Conservation (phyloP, 35 echinoderm and acorn worm genomes). For the Nesometra sesokonis region DNA sequence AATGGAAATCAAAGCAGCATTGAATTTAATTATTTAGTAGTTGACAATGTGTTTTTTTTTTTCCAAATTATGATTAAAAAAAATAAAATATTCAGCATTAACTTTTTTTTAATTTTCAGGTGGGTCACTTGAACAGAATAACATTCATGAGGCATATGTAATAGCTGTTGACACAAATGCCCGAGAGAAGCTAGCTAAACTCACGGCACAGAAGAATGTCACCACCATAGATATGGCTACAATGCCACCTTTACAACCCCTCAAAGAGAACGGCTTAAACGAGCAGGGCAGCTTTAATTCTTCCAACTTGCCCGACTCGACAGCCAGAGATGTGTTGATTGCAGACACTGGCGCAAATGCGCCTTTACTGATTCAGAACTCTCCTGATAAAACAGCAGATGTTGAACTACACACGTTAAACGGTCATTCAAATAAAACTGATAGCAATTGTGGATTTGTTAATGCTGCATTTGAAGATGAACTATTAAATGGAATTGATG, state of each 20-base stretch:
- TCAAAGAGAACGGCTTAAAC: neutral
- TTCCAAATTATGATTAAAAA: no score
- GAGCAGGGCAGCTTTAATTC: neutral
- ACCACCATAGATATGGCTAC: conserved; percentile 39
- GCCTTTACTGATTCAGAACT: neutral
- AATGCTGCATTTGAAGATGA: neutral
- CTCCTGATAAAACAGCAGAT: neutral
- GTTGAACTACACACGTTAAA: neutral
- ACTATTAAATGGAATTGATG: neutral
- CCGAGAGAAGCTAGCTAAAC: conserved; percentile 46
- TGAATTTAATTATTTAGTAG: no score
- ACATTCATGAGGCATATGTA: conserved; percentile 82
- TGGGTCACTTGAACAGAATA: conserved; percentile 14
- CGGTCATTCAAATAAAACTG: neutral
- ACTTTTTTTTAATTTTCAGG: neutral
- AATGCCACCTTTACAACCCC: conserved; percentile 7
- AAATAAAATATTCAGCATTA: no score
- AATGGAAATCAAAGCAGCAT: no score
- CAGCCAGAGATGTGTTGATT: neutral
- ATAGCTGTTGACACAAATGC: conserved; percentile 82
- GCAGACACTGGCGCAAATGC: neutral
- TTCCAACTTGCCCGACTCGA: neutral
- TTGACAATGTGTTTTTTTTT: no score
- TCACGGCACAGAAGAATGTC: conserved; percentile 64
- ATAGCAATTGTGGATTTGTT: neutral